phyloP scores from a whole-genome alignment of 1,140 invertebrate species.

The Limonius californicus region DNA sequence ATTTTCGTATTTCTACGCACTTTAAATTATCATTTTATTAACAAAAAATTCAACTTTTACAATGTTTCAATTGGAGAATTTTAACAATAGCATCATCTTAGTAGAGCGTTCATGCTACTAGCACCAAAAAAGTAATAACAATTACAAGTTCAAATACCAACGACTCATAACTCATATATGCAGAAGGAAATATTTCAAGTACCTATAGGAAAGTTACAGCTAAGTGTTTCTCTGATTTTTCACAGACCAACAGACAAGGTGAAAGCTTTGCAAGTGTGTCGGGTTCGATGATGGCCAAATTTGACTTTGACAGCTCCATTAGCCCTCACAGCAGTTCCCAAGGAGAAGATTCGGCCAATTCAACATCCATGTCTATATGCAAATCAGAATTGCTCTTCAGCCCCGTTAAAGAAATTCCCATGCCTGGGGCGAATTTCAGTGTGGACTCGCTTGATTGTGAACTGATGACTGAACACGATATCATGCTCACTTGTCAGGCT shows the following conservation, averaged over 20 bases:
- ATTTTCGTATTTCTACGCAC: no score
- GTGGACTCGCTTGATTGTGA: conserved; percentile 89
- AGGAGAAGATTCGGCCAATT: conserved; percentile 68
- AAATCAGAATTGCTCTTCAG: conserved; percentile 87
- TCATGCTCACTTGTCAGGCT: conserved; percentile 82
- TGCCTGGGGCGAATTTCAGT: conserved; percentile 70
- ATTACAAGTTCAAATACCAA: conserved; percentile 41
- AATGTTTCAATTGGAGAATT: no score
- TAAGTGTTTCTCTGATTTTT: no score
- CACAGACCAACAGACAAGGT: conserved; percentile 52
- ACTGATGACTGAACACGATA: conserved; percentile 66
- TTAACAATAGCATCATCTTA: no score
- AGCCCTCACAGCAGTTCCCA: conserved; percentile 68
- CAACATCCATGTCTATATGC: conserved; percentile 79
- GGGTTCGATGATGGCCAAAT: conserved; percentile 74
- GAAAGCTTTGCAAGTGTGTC: conserved; percentile 80
- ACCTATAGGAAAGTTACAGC: no score
- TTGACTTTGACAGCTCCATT: conserved; percentile 72
- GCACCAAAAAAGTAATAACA: conserved; percentile 10
- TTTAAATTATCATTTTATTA: no score
- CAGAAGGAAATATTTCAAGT: no score
- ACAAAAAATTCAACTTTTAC: no score
- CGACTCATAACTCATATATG: no score
- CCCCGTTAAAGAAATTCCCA: conserved; percentile 78
- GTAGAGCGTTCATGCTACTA: no score